A percentile compares a stretch with the other conserved stretches of the same genome.
Evolutionary conservation across 2,888 invertebrate genomes (phyloP).

Genomic region (Epistrophe eligans): DNA sequence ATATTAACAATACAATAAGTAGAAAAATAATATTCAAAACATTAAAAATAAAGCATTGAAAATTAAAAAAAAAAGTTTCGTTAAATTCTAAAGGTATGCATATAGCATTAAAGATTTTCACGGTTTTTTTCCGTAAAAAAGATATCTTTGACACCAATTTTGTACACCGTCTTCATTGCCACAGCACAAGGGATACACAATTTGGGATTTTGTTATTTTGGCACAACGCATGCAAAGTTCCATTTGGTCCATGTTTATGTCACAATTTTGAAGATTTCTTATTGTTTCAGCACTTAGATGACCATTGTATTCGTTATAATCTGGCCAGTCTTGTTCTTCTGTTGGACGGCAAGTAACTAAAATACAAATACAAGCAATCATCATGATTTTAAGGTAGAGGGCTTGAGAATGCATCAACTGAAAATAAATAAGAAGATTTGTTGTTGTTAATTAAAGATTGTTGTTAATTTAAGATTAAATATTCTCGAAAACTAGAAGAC

Average conservation of each 20-base stretch:
- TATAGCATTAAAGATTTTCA: neutral
- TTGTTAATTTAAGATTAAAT: no score
- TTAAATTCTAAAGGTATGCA: no score
- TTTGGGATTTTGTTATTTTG: conserved; percentile 85
- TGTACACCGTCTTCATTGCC: conserved; percentile 84
- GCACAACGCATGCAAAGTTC: conserved; percentile 86
- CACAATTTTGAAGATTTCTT: conserved; percentile 80
- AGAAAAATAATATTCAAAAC: conserved; percentile 24
- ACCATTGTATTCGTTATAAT: conserved; percentile 80
- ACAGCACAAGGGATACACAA: conserved; percentile 86
- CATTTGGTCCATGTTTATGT: conserved; percentile 79
- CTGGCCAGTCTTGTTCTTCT: conserved; percentile 59
- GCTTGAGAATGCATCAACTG: conserved; percentile 48
- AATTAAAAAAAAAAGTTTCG: no score
- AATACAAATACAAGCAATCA: conserved; percentile 37
- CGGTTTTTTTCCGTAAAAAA: conserved; percentile 82
- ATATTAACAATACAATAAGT: conserved; percentile 41
- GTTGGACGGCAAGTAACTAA: conserved; percentile 56
- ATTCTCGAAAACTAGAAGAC: no score
- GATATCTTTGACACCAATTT: conserved; percentile 85
- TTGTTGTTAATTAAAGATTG: neutral
- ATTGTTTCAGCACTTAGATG: conserved; percentile 80
- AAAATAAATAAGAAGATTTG: conserved; percentile 9
- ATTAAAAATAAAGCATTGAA: neutral
- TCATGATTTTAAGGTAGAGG: conserved; percentile 30